phyloP scores from a whole-genome alignment of 2,888 invertebrate genomes.

The Leptarthrus brevirostris region DNA sequence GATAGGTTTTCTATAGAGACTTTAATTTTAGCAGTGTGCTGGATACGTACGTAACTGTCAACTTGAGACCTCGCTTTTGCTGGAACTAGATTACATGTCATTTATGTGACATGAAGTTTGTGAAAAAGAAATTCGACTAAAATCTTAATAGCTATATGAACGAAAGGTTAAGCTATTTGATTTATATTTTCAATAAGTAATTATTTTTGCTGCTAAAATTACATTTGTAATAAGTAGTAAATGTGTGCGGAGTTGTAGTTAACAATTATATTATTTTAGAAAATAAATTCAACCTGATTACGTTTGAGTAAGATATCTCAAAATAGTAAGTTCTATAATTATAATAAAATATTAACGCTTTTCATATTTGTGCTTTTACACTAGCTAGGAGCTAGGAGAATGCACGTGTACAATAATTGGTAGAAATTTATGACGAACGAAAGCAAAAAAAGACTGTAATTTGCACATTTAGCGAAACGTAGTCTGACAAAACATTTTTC shows the following conservation, averaged over 20 bases:
- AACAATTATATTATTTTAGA: slow-evolving; percentile 2
- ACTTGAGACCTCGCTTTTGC: slow-evolving; percentile 20
- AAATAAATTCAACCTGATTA: slow-evolving; percentile 28
- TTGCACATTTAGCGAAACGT: too few relatives aligned
- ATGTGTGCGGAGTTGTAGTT: slow-evolving; percentile 27
- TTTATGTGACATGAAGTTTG: slow-evolving; percentile 40
- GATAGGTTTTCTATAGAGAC: too few relatives aligned
- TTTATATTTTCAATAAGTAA: neutral
- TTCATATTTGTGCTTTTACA: too few relatives aligned
- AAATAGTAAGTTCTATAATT: slow-evolving; percentile 16
- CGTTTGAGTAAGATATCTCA: neutral
- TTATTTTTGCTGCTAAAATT: slow-evolving; percentile 19
- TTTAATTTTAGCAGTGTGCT: slow-evolving; percentile 9
- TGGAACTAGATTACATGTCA: slow-evolving; percentile 2
- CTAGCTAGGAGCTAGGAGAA: too few relatives aligned
- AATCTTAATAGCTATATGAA: neutral
- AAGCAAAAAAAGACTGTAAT: too few relatives aligned
- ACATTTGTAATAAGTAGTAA: neutral
- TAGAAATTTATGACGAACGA: too few relatives aligned
- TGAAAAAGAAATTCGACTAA: slow-evolving; percentile 16
- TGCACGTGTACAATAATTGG: too few relatives aligned
- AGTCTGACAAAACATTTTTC: too few relatives aligned
- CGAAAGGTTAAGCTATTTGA: neutral
- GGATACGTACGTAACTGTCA: too few relatives aligned
- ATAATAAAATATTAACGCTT: too few relatives aligned